These are phyloP conservation scores for Troides helena DNA, from an alignment of 2,888 invertebrate species.

Conservation along the genomic window DNA sequence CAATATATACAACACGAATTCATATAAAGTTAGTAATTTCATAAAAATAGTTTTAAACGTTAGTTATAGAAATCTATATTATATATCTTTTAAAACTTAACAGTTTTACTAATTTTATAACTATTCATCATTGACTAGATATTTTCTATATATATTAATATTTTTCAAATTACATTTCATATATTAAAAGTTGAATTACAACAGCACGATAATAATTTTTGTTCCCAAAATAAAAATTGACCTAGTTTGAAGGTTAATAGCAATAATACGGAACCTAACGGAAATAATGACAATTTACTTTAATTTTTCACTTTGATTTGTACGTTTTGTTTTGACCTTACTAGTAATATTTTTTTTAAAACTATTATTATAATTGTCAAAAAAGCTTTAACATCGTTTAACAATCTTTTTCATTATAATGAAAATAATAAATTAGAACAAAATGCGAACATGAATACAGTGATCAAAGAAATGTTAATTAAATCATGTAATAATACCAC, in stretches of 20 bases:
- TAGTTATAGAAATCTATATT: not conserved
- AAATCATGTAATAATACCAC: too few relatives aligned
- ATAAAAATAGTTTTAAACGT: not conserved
- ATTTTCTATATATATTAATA: not conserved
- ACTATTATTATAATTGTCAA: not conserved
- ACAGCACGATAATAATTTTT: not conserved
- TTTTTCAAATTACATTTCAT: not conserved
- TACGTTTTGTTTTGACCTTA: not conserved
- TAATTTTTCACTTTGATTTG: too few relatives aligned
- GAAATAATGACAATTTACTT: too few relatives aligned
- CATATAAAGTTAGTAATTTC: conserved; percentile 14
- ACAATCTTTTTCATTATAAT: not conserved
- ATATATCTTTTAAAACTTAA: not conserved
- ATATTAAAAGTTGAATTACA: not conserved
- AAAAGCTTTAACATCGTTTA: not conserved
- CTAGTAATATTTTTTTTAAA: not conserved
- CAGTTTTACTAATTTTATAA: not conserved
- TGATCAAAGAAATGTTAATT: not conserved
- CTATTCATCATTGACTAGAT: not conserved
- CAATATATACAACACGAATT: conserved; percentile 18
- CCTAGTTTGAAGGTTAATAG: too few relatives aligned
- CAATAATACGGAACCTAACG: too few relatives aligned
- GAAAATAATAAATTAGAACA: not conserved
- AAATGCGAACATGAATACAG: not conserved
- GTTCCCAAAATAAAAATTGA: too few relatives aligned